These are phyloP conservation scores for Adelognathus sp. DNA, from an alignment of 2,888 invertebrate genomes.

Conservation along the genomic window DNA sequence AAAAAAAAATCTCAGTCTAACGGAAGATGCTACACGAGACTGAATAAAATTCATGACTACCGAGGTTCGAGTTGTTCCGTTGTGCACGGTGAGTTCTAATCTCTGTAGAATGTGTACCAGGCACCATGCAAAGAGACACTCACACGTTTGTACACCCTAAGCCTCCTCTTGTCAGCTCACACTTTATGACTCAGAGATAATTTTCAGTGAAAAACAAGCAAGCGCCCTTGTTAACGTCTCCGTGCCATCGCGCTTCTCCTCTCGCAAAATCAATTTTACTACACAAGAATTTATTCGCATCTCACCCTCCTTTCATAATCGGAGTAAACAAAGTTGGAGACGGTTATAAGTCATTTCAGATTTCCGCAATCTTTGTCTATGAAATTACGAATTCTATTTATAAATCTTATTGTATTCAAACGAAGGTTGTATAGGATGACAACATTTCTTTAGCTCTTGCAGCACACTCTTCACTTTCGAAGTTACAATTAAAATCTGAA, in stretches of 20 bases:
- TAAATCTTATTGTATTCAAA: no score
- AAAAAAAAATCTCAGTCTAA: background rate
- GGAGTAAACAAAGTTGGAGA: no score
- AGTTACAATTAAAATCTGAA: no score
- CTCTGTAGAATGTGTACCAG: slow-evolving; percentile 45
- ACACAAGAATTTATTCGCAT: no score
- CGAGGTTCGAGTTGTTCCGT: slow-evolving; percentile 29
- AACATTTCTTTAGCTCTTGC: no score
- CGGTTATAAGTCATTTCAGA: no score
- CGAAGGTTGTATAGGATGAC: no score
- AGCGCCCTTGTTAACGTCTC: slow-evolving; percentile 22
- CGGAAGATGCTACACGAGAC: background rate
- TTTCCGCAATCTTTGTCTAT: no score
- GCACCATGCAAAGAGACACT: slow-evolving; percentile 24
- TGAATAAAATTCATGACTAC: slow-evolving; percentile 9
- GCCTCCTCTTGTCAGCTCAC: slow-evolving; percentile 59
- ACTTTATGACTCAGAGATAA: slow-evolving; percentile 65
- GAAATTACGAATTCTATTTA: no score
- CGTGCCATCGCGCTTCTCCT: background rate
- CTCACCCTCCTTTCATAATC: no score
- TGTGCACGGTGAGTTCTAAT: slow-evolving; percentile 45
- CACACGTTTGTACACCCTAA: slow-evolving; percentile 62
- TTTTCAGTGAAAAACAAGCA: slow-evolving; percentile 57
- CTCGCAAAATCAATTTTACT: no score
- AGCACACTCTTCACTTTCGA: no score